phyloP scores from a whole-genome alignment of 2,113 vertebrate species.

The Ictalurus furcatus region DNA sequence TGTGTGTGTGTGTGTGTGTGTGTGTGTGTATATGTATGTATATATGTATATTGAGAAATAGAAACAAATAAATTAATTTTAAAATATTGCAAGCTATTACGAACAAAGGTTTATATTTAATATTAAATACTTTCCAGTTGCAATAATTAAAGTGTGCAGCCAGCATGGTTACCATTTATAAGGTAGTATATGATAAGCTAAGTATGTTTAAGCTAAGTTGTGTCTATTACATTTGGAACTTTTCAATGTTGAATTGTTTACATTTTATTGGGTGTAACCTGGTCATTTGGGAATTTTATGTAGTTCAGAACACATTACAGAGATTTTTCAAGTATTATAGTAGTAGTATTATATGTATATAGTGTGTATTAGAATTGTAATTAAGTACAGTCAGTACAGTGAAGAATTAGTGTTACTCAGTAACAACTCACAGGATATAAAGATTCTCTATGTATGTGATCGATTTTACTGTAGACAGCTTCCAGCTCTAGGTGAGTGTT shows the following conservation, averaged over 20 bases:
- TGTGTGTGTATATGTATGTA: no score
- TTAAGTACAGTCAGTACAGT: not conserved
- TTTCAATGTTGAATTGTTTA: not conserved
- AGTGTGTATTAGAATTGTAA: not conserved
- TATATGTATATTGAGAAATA: not conserved
- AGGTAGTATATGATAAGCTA: no score
- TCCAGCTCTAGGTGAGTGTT: conserved; percentile 95
- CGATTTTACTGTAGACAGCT: conserved; percentile 79
- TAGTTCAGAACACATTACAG: not conserved
- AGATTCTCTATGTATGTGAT: not conserved
- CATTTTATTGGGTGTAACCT: not conserved
- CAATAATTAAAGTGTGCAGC: no score
- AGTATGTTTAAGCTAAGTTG: no score
- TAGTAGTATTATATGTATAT: not conserved
- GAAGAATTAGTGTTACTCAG: not conserved
- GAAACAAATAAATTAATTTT: not conserved
- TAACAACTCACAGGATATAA: not conserved
- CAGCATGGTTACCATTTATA: no score
- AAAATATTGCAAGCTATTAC: no score
- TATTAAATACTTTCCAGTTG: not conserved
- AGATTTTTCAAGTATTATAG: not conserved
- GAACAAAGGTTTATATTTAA: not conserved
- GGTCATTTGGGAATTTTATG: not conserved
- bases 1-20: no score
- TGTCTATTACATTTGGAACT: not conserved